These are phyloP conservation scores for Conops quadrifasciatus DNA, from an alignment of 2,888 invertebrate genomes.

Conservation along the genomic window DNA sequence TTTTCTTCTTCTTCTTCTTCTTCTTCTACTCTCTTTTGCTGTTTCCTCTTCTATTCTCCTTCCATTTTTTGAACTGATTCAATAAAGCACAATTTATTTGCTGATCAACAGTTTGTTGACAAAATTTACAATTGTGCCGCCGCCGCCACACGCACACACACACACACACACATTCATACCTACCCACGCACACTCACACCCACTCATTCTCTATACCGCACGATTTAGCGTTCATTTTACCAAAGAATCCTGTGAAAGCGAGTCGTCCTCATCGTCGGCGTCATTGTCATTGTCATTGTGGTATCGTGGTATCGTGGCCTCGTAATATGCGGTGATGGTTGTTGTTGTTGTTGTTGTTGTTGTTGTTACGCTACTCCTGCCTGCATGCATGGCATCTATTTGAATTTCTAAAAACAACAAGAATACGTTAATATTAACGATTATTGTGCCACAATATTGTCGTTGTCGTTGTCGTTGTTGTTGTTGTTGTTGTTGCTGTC, in stretches of 20 bases:
- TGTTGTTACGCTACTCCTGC: not conserved
- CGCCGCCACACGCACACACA: not conserved
- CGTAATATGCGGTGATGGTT: not conserved
- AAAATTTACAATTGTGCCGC: not conserved
- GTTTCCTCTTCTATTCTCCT: not conserved
- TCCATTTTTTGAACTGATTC: not conserved
- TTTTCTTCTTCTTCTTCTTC: not conserved
- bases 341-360: too few species aligned
- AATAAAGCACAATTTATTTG: slow-evolving; percentile 8
- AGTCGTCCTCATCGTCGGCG: not conserved
- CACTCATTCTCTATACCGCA: not conserved
- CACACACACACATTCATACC: not conserved
- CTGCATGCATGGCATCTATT: slow-evolving; percentile 14
- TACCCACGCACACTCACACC: not conserved
- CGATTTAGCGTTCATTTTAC: not conserved
- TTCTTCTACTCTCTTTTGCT: not conserved
- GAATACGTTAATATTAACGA: slow-evolving; percentile 4
- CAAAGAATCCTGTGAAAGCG: slow-evolving; percentile 11
- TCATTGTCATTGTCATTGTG: not conserved
- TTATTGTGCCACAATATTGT: slow-evolving; percentile 15
- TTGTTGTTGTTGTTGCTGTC: slow-evolving; percentile 2
- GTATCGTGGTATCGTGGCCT: too few species aligned
- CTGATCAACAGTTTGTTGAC: slow-evolving; percentile 30
- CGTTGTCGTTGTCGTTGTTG: slow-evolving; percentile 19
- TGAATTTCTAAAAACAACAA: slow-evolving; percentile 16